Evolutionary conservation across 2,797 vertebrate genomes (phyloP).

Genomic region (Enteromius trimaculatus): DNA sequence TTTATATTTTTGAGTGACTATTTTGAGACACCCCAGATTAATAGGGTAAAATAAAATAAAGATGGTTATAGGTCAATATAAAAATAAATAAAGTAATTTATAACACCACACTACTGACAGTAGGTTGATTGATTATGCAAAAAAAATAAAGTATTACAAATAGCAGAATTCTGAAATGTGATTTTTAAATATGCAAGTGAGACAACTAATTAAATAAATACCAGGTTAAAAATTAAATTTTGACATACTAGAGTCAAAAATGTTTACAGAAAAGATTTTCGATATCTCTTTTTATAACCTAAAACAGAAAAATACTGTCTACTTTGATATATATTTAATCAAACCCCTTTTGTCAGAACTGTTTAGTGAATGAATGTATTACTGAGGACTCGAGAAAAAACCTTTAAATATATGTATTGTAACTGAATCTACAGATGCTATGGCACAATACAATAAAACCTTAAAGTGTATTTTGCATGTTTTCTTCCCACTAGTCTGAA

Average conservation of each 20-base stretch:
- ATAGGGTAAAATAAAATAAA: background rate
- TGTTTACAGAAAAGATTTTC: background rate
- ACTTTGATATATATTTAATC: background rate
- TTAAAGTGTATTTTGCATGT: background rate
- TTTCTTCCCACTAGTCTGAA: slow-evolving; percentile 1
- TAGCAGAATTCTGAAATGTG: background rate
- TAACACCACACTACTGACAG: background rate
- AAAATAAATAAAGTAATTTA: background rate
- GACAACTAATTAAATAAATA: background rate
- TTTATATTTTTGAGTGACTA: background rate
- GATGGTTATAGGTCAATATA: no score
- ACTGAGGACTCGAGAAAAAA: background rate
- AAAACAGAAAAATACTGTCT: background rate
- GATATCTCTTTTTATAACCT: background rate
- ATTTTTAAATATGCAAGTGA: background rate
- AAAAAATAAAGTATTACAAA: background rate
- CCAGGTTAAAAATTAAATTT: background rate
- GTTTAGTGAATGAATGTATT: background rate
- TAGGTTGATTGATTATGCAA: background rate
- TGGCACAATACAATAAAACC: background rate
- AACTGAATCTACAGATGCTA: background rate
- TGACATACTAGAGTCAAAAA: background rate
- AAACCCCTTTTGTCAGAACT: background rate
- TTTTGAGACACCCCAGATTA: background rate
- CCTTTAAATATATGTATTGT: background rate